Base-by-base conservation (phyloP, 1,140 invertebrate genomes). In the Contarinia nasturtii region DNA sequence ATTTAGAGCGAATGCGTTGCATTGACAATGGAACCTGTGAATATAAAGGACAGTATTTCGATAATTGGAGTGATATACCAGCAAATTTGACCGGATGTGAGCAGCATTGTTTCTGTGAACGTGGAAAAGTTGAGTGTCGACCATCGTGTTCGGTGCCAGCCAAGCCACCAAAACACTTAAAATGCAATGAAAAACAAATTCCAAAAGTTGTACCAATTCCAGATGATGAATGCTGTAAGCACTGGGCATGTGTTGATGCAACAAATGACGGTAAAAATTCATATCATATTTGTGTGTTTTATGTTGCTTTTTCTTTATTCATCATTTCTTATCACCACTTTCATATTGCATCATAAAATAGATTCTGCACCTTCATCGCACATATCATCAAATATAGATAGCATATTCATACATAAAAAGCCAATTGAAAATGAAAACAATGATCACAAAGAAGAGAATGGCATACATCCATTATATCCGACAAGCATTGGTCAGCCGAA, bases 61-160 rank as follows among this genome's bases (percentile, higher is more conserved):
- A 76, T 17, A 81, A 84, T 57, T 80, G 76, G 70, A 72, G 75
- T 33, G 73, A 75, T 45, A 76, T 84, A 33, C 80, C 80, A 2
- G 57, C 66, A 19, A 57, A 60, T 44, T 64, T 58, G 69, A 82
- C 64, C 54, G 84, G 86, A 43, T 93, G 88, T 58, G 82, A 88
- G 46, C 75, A 84, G 49, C 69, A 77, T 54, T 93, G 88, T 63
- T 86, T 77, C 60, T 92, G 88, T 55, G 82, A 88, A 57, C 79
- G 80, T 59, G 86, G 87, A 20, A 82, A 83, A 51, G 70, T 92
- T 5, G 81, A 85, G 42, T 93, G 89, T 56, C 76, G 82, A 49
- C 72, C 76, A 3, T 71, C 75, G 15, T 93, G 89, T 67, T 76
- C 79, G 0, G 71, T 91, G 0, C 63, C 80, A 7, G 74, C 80